A percentile compares a stretch with the other conserved stretches of the same genome.
These are phyloP conservation scores for Saccopteryx leptura DNA, from an alignment of 2,113 vertebrate species.

Conservation along the genomic window DNA sequence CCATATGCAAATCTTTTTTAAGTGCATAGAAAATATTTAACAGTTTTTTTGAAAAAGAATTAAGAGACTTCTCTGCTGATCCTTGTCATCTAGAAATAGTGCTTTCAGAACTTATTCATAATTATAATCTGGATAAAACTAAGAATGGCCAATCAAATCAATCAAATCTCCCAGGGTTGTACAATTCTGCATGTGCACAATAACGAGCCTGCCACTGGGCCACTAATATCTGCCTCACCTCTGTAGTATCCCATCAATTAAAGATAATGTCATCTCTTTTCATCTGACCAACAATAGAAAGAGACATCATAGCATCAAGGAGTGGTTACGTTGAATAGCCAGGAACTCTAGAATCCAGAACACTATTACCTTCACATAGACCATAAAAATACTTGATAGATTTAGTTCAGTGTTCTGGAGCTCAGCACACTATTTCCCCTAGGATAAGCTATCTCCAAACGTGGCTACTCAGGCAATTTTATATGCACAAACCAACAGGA, in stretches of 20 bases:
- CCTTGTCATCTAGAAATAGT: slow-evolving; percentile 5
- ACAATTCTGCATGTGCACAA: rapidly evolving
- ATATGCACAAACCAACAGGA: slow-evolving; percentile 70
- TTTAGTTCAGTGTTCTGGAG: neutral
- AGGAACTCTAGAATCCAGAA: neutral
- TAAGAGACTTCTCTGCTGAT: neutral
- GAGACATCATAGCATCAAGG: neutral
- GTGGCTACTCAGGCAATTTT: neutral
- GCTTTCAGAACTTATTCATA: neutral
- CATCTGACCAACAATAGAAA: neutral
- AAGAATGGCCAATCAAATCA: neutral
- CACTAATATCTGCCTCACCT: neutral
- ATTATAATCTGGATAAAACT: neutral
- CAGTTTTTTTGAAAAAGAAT: slow-evolving; percentile 21
- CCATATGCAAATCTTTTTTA: neutral
- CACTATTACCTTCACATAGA: neutral
- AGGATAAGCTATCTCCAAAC: slow-evolving; percentile 2
- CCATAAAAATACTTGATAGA: neutral
- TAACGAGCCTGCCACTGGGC: neutral
- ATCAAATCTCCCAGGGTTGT: neutral
- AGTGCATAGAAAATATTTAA: neutral
- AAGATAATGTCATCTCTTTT: neutral
- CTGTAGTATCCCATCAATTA: neutral
- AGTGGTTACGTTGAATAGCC: neutral
- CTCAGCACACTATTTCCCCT: neutral